Percentiles rank a stretch among this genome's conserved stretches.
Conservation (phyloP, 1,140 invertebrate genomes). For the Hycleus phaleratus region DNA sequence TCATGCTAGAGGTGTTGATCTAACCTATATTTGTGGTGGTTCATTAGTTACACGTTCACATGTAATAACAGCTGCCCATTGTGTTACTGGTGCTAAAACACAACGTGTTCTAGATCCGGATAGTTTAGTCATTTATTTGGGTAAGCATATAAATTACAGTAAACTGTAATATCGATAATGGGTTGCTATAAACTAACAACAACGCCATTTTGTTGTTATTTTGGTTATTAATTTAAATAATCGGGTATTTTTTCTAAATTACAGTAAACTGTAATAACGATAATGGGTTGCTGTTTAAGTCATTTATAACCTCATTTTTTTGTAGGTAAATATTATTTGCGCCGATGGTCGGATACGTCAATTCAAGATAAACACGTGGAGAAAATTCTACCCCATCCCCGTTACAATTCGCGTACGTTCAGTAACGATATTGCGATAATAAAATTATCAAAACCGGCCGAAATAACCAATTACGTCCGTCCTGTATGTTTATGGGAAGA, state of each 20-base stretch:
- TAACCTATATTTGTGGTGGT: constrained; percentile 64
- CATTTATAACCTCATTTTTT: no score
- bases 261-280: no score
- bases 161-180: constrained; percentile 10
- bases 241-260: no score
- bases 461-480: constrained; percentile 44
- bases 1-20: constrained; percentile 31
- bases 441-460: constrained; percentile 43
- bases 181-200: no score
- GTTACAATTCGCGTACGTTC: constrained; percentile 49
- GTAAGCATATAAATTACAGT: constrained; percentile 1
- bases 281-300: no score
- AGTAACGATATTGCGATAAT: constrained; percentile 60
- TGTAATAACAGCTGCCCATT: constrained; percentile 79
- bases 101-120: constrained; percentile 25
- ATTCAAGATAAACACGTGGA: constrained; percentile 41
- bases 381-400: constrained; percentile 48
- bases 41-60: constrained; percentile 65
- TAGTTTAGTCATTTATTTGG: constrained; percentile 34
- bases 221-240: no score
- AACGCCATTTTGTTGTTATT: no score
- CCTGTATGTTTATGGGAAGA: constrained; percentile 51
- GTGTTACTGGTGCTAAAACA: constrained; percentile 46
- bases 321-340: constrained; percentile 33
- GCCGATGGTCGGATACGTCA: constrained; percentile 32